These are phyloP conservation scores for Dysmachus trigonus DNA, from an alignment of 2,888 invertebrate species.

Conservation along the genomic window DNA sequence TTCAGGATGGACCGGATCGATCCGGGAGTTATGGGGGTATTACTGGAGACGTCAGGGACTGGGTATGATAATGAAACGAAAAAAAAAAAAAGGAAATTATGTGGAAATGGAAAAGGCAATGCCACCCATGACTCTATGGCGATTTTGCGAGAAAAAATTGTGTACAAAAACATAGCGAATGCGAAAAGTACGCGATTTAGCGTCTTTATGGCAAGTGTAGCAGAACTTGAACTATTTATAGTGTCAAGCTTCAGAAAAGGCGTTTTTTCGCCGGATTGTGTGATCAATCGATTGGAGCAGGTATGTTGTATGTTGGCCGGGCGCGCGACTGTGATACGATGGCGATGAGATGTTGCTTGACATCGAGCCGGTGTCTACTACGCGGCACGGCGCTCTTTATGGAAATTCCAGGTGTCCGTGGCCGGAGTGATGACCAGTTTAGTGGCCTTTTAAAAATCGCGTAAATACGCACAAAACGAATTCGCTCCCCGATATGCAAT, in stretches of 20 bases:
- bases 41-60: background rate
- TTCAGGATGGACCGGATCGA: background rate
- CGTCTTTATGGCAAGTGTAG: conserved; percentile 13
- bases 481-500: conserved; percentile 47
- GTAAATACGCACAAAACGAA: conserved; percentile 37
- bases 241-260: background rate
- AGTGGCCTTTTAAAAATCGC: conserved; percentile 20
- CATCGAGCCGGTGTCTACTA: conserved; percentile 29
- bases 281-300: conserved; percentile 45
- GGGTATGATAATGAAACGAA: background rate
- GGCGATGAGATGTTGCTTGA: conserved; percentile 44
- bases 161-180: background rate
- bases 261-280: conserved; percentile 39
- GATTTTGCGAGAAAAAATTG: background rate
- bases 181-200: background rate
- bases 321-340: background rate
- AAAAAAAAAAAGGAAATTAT: background rate
- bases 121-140: conserved; percentile 5
- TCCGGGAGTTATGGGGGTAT: background rate
- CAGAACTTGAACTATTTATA: conserved; percentile 42
- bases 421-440: conserved; percentile 29
- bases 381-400: conserved; percentile 44
- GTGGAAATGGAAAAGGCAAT: background rate
- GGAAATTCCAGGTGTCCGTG: conserved; percentile 45
- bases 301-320: conserved; percentile 17